phyloP scores from a whole-genome alignment of 2,888 invertebrate genomes.

The Lithophane leautieri region DNA sequence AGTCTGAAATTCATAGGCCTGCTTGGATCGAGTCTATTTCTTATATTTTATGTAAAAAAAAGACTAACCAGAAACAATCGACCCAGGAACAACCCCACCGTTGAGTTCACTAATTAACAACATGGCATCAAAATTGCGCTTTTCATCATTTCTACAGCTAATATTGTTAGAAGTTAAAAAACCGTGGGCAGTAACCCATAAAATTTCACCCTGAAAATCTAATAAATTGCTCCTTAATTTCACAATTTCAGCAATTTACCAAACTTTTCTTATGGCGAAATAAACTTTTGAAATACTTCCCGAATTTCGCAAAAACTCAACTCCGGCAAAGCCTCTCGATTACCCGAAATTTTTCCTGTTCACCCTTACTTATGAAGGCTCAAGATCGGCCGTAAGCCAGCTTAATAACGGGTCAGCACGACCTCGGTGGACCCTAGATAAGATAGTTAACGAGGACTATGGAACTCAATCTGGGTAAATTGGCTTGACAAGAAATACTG shows the following conservation, averaged over 20 bases:
- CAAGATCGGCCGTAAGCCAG: constrained; percentile 8
- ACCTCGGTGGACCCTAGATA: constrained; percentile 36
- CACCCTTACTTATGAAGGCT: constrained; percentile 23
- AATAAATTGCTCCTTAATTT: constrained; percentile 20
- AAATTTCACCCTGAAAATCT: constrained; percentile 10
- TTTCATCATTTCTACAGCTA: not conserved
- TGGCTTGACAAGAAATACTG: constrained; percentile 43
- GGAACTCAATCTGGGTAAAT: constrained; percentile 44
- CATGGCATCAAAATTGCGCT: not conserved
- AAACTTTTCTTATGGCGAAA: constrained; percentile 21
- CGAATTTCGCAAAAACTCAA: constrained; percentile 28
- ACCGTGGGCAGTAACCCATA: not conserved
- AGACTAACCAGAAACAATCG: not conserved
- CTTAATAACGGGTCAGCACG: constrained; percentile 37
- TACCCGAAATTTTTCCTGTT: constrained; percentile 24
- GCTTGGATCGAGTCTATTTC: not conserved
- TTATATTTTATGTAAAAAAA: not conserved
- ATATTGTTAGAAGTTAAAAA: constrained; percentile 1
- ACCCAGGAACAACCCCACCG: not conserved
- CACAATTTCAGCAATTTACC: constrained; percentile 36
- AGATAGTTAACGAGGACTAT: constrained; percentile 35
- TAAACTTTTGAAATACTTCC: constrained; percentile 38
- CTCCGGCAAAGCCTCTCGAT: constrained; percentile 4
- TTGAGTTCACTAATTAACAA: not conserved
- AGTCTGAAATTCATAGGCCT: not conserved